phyloP scores from a whole-genome alignment of 1,140 invertebrate species.

The Hestina assimilis region DNA sequence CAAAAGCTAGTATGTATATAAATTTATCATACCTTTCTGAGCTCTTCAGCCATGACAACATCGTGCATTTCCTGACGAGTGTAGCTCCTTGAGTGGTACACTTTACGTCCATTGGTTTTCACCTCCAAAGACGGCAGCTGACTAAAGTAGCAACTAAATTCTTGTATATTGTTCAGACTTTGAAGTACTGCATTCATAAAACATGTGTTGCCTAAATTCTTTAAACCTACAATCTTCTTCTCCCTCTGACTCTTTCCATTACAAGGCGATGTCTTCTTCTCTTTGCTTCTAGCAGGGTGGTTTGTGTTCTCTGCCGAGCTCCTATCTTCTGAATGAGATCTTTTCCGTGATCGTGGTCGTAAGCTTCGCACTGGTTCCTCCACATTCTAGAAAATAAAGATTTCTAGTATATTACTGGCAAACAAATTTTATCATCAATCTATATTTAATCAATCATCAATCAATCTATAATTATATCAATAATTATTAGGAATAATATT shows the following conservation, averaged over 20 bases:
- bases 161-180: constrained; percentile 91
- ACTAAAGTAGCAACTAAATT: constrained; percentile 91
- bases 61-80: constrained; percentile 81
- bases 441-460: too few species aligned
- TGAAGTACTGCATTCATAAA: constrained; percentile 94
- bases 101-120: constrained; percentile 80
- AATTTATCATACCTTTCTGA: constrained; percentile 83
- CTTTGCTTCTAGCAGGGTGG: constrained; percentile 52
- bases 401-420: too few species aligned
- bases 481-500: too few species aligned
- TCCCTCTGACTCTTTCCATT: constrained; percentile 75
- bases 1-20: too few species aligned
- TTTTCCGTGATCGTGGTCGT: constrained; percentile 80
- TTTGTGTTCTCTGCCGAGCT: constrained; percentile 77
- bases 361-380: constrained; percentile 80
- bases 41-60: constrained; percentile 87
- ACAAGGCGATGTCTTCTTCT: constrained; percentile 64
- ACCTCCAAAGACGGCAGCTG: constrained; percentile 86
- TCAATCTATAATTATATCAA: too few species aligned
- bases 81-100: constrained; percentile 82
- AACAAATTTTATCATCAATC: background rate
- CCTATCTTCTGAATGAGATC: constrained; percentile 80
- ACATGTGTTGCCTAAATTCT: constrained; percentile 92
- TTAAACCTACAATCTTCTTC: constrained; percentile 86
- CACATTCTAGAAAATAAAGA: constrained; percentile 41